These are phyloP conservation scores for Drosophila anomalata DNA, from an alignment of 2,888 invertebrate genomes.

Conservation along the genomic window DNA sequence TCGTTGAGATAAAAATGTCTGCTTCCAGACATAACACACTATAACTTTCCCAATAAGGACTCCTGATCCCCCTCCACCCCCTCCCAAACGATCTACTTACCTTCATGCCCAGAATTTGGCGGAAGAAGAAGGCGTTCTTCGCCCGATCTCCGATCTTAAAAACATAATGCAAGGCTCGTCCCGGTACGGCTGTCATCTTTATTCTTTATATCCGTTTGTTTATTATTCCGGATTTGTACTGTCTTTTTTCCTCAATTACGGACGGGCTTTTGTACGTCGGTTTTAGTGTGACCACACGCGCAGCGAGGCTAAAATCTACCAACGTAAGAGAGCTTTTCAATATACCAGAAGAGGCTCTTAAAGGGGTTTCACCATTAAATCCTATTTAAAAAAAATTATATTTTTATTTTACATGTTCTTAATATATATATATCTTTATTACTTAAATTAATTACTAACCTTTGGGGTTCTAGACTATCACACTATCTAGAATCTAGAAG, in stretches of 20 bases:
- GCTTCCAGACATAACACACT: conserved; percentile 17
- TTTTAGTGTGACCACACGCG: background rate
- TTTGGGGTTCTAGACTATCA: too few relatives aligned
- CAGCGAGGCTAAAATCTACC: background rate
- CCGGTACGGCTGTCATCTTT: conserved; percentile 83
- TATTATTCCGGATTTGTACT: conserved; percentile 1
- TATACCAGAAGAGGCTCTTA: background rate
- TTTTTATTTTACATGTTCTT: background rate
- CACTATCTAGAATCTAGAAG: too few relatives aligned
- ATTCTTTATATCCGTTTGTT: background rate
- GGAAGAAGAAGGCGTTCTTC: conserved; percentile 93
- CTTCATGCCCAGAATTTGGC: conserved; percentile 97
- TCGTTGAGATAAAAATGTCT: conserved; percentile 29
- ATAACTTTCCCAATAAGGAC: conserved; percentile 1
- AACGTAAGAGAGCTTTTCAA: background rate
- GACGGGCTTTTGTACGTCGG: background rate
- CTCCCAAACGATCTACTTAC: conserved; percentile 84
- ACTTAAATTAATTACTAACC: too few relatives aligned
- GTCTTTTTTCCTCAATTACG: background rate
- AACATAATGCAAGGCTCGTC: conserved; percentile 96
- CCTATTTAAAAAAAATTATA: background rate
- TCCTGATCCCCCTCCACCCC: too few relatives aligned
- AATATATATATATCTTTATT: too few relatives aligned
- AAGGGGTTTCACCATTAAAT: too few relatives aligned
- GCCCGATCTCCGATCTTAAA: conserved; percentile 97